Evolutionary conservation across 2,888 invertebrate species (phyloP), one percentile per base, ranked within the genome.

Genomic region (Apamea epomidion): DNA sequence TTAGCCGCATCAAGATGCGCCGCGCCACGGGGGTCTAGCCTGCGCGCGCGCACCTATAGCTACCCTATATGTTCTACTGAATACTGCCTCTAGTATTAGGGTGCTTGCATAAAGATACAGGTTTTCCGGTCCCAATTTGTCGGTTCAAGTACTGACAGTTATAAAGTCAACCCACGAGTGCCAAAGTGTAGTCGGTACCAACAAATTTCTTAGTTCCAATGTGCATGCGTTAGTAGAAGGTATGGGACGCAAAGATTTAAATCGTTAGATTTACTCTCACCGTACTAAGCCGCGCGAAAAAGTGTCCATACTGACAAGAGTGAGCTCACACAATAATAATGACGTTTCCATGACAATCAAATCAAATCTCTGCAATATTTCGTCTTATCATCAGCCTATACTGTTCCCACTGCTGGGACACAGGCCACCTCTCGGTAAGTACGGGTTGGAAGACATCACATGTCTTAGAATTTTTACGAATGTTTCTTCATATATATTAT

Each of bases 1-100:
- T 96, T 96, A 96, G 95, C 90, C 87, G 92, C 92, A 96, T 96
- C 96, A 89, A 92, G 96, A 96, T 95, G 95, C 93, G 93, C 94
- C 83, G 91, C 94, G 92, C 94, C 92, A 92, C 93, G 96, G 96
- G 94, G 95, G 95, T 95, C 94, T 92, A 87, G 89, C 84, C 87
- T 85, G 89, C 79, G 81, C 86, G 78, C 86, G 88, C 85, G 86
- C 83, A 71, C 32, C 85, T 80, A 85, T 64, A 85, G 85, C 85
- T 91, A 84, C 85, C 78, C 68, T 81, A 80, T 80, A 89, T 76
- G 78, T 80, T 74, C 62, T 70, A 76, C 70, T 62, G 65, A 51
- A 76, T 58, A 80, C 65, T 65, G 76, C 14, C 68, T 83, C 70
- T 32, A 73, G 48, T 65, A 65, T 72, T 72, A 65, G 65, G 72